phyloP scores from a whole-genome alignment of 2,113 vertebrate genomes.

The Xiphophorus couchianus region DNA sequence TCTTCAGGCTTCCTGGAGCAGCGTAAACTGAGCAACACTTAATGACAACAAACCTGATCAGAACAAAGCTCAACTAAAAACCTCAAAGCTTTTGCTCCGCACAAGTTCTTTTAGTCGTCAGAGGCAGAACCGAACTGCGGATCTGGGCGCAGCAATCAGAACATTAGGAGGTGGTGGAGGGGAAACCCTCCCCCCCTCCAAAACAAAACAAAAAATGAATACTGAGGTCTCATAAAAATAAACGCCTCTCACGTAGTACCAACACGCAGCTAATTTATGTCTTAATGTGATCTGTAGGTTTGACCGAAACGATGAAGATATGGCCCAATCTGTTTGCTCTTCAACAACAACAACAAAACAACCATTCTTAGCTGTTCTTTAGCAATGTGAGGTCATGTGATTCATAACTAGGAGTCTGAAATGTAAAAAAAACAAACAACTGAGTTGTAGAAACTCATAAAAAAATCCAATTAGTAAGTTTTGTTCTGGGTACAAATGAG shows the following conservation, averaged over 20 bases:
- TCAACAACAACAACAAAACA: conserved; percentile 25
- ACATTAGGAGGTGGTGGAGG: conserved; percentile 2
- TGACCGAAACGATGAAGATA: conserved; percentile 34
- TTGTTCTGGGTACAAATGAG: conserved; percentile 48
- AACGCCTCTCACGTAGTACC: conserved; percentile 37
- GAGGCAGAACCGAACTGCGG: conserved; percentile 16
- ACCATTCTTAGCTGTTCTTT: background rate
- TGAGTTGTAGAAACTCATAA: conserved; percentile 60
- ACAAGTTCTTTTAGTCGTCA: conserved; percentile 5
- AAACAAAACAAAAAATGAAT: background rate
- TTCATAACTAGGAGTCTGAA: conserved; percentile 6
- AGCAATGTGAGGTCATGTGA: conserved; percentile 5
- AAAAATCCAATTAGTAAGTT: conserved; percentile 51
- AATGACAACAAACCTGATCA: conserved; percentile 28
- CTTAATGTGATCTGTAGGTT: conserved; percentile 59
- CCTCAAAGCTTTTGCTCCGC: conserved; percentile 29
- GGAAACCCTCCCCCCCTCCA: background rate
- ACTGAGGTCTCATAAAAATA: conserved; percentile 51
- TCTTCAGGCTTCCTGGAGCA: conserved; percentile 40
- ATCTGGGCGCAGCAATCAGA: conserved; percentile 29
- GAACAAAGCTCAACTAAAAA: conserved; percentile 30
- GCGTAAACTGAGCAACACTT: conserved; percentile 36
- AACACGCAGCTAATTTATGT: conserved; percentile 34
- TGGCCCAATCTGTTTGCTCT: conserved; percentile 27
- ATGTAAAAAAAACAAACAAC: conserved; percentile 29